Conservation (phyloP, 2,797 vertebrate species). For the Lacerta bilineata region DNA sequence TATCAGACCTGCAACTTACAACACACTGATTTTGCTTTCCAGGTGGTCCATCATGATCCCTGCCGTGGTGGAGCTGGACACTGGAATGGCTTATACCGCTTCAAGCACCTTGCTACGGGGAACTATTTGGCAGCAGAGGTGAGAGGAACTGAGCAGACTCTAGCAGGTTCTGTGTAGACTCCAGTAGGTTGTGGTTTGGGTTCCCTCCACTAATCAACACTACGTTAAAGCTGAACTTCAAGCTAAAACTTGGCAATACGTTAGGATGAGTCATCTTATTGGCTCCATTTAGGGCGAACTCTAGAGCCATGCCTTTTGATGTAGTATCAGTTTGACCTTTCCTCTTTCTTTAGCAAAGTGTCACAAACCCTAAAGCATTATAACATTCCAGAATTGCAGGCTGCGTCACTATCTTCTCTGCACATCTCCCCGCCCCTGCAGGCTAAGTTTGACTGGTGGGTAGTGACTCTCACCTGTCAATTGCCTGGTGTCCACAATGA, state of each 20-base stretch:
- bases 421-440: too few relatives aligned
- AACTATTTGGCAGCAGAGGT: slow-evolving; percentile 98
- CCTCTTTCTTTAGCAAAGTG: not conserved
- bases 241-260: not conserved
- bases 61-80: slow-evolving; percentile 96
- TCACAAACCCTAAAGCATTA: not conserved
- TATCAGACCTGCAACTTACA: not conserved
- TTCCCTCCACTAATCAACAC: not conserved
- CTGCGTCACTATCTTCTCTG: too few relatives aligned
- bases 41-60: slow-evolving; percentile 98
- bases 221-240: not conserved
- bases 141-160: slow-evolving; percentile 51
- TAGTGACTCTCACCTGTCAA: too few relatives aligned
- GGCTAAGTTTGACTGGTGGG: too few relatives aligned
- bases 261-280: not conserved
- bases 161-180: not conserved
- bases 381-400: not conserved
- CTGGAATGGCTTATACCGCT: slow-evolving; percentile 97
- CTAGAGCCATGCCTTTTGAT: not conserved
- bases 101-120: slow-evolving; percentile 97
- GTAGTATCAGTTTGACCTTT: not conserved
- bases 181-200: not conserved
- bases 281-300: not conserved
- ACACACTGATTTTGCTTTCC: slow-evolving; percentile 27
- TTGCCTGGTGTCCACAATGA: too few relatives aligned